Conservation (phyloP, 1,140 invertebrate genomes). For the Brachionus angularis region DNA sequence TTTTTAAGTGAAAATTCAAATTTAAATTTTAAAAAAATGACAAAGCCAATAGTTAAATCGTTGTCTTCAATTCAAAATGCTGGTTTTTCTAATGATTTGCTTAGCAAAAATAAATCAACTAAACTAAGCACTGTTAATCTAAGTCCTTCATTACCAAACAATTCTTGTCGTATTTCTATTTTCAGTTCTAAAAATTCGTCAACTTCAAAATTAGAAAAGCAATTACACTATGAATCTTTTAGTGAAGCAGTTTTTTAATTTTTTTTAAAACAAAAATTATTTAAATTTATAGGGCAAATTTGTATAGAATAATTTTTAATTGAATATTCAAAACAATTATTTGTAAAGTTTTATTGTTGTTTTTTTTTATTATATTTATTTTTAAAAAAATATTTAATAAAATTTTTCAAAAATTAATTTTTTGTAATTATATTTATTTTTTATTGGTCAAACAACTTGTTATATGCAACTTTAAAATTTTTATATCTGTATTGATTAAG, state of each 20-base stretch:
- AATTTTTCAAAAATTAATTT: no score
- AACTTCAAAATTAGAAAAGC: conserved; percentile 5
- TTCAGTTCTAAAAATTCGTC: conserved; percentile 1
- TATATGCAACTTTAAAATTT: no score
- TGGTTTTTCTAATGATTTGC: conserved; percentile 18
- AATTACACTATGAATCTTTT: conserved; percentile 15
- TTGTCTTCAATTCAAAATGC: conserved; percentile 10
- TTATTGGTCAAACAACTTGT: no score
- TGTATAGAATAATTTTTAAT: no score
- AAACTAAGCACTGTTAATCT: not conserved
- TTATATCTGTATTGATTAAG: no score
- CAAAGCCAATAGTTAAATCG: conserved; percentile 19
- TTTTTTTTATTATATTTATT: no score
- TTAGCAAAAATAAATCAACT: not conserved
- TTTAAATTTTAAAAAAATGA: conserved; percentile 11
- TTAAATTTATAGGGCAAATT: no score
- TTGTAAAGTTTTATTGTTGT: no score
- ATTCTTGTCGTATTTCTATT: conserved; percentile 24
- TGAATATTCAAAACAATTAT: no score
- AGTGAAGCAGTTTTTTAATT: conserved; percentile 17
- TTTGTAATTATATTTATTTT: no score
- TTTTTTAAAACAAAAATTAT: no score
- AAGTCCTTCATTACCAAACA: not conserved
- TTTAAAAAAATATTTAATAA: no score
- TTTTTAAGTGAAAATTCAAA: conserved; percentile 10